phyloP scores from a whole-genome alignment of 2,797 vertebrate species.

The Hypotaenidia philippensis region DNA sequence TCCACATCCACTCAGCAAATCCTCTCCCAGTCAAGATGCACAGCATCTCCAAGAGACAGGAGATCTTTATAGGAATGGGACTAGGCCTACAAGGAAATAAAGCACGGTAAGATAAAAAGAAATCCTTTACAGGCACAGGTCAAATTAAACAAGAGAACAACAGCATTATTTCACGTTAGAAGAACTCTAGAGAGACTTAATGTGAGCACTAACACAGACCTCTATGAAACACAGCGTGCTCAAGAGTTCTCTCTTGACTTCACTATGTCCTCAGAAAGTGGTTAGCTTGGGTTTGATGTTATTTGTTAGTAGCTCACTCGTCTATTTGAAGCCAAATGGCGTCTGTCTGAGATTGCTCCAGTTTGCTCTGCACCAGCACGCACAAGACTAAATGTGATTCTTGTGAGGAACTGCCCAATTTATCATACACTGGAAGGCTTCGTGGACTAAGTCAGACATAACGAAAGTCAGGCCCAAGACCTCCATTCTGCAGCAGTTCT shows the following conservation, averaged over 20 bases:
- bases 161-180: background rate
- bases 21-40: background rate
- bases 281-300: background rate
- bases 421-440: background rate
- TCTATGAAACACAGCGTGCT: accelerated
- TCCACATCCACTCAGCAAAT: background rate
- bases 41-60: conserved; percentile 15
- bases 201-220: background rate
- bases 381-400: background rate
- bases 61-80: background rate
- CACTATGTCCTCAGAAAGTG: background rate
- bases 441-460: background rate
- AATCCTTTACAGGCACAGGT: background rate
- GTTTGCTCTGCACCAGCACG: background rate
- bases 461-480: background rate
- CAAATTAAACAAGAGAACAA: background rate
- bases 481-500: background rate
- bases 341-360: background rate
- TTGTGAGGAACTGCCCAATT: background rate
- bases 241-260: background rate
- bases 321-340: background rate
- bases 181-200: background rate
- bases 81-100: conserved; percentile 3
- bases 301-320: background rate
- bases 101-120: conserved; percentile 31